Evolutionary conservation across 2,888 invertebrate species (phyloP), one percentile per base, ranked within the genome.

Genomic region (Sipha maydis): DNA sequence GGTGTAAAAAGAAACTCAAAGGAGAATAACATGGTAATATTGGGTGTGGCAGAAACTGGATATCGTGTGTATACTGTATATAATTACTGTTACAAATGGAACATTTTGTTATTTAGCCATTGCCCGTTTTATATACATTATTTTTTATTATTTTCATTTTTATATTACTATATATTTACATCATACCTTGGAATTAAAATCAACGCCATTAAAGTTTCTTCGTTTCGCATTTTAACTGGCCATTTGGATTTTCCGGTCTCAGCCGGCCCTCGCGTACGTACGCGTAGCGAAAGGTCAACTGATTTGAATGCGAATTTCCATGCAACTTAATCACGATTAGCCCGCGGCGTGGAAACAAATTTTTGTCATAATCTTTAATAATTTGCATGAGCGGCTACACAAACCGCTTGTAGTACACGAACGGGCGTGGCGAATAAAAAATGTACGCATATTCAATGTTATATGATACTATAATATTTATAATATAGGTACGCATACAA

Each of bases 41-140:
- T 80, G 86, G 86, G 86, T 88, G 86, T 80, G 86, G 80, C 86
- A 75, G 79, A 88, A 80, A 79, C 85, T 73, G 85, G 73, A 86
- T 86, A 86, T 86, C 71, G 75, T 83, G 56, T 54, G 28, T 71
- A 54, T 48, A 67, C 71, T 34, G 73, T 88, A 73, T 78, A 78
- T 88, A 80, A 88, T 88, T 80, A 88, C 82, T 80, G 61, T 88
- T 67, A 88, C 85, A 79, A 88, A 88, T 61, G 86, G 38, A 75
- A 80, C 80, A 88, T 88, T 88, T 80, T 73, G 85, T 54, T 85
- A 77, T 77, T 85, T 86, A 80, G 86, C 69, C 34, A 77, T 79
- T 80, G 79, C 69, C 21, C n/a, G 80, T 86, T 73, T 61, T 88
- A 61, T 84, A 31, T 19, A 21, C 41, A 28, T 41, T 76, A 31